Evolutionary conservation across 2,113 vertebrate species (phyloP), one percentile per base, ranked within the genome.

Genomic region (Pygoscelis adeliae): DNA sequence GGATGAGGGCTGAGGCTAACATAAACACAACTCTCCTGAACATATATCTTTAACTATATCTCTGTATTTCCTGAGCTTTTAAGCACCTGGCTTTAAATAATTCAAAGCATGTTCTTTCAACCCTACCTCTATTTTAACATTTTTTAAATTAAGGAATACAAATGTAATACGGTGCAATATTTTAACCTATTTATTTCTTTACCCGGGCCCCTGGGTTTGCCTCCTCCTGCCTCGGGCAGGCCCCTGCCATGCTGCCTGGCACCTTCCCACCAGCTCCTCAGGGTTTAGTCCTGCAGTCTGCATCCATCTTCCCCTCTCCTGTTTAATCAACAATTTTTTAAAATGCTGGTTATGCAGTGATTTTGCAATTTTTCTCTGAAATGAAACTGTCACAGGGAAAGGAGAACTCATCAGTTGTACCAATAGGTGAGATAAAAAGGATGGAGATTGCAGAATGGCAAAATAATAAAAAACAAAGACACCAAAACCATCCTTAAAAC

Each of bases 341-440:
- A 66, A 79, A 78, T 87, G 81, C 73, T 81, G 52, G 50, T 82
- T 87, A 32, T 80, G 74, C 70, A 73, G 56, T 23, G 49, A 76
- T 93, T 72, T 85, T 87, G 19, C 36, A 52, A 74, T 96, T 96
- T 92, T 94, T 89, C 70, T 95, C 69, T 83, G 74, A 93, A 91
- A 96, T 53, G 5, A 73, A 80, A 62, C 71, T 73, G 72, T 83
- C 76, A 47, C 32, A 17, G 4, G 29, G 42, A 77, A 96, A 90
- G 49, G 23, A 86, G 29, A 83, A 76, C 22, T 82, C 56, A 73
- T 87, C 3, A 3, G 16, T 72, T 81, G 61, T 62, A 83, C 29
- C 53, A 85, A 21, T 8, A 59, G n/a, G 44, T 29, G 62, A 83
- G 52, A 89, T n/a, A 34, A 69, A 89, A 93, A 32, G 19, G 27